Base-by-base conservation (phyloP, 2,113 vertebrate genomes). In the Chaetops frenatus region DNA sequence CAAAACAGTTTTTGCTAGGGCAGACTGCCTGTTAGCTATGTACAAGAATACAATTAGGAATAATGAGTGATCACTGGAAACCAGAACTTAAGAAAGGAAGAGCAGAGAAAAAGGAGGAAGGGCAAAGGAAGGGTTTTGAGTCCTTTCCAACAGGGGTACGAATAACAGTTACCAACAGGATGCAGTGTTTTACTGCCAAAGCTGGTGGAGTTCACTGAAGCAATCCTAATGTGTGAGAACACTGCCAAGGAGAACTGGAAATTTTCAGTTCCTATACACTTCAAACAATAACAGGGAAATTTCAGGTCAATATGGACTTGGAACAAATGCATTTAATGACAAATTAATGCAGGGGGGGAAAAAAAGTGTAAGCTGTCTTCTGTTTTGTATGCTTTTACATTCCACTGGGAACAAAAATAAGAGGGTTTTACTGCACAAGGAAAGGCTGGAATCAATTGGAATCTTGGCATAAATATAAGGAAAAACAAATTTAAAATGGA, bases 391-490 rank as follows among this genome's bases (percentile, higher is more conserved):
- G 45, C 9, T 40, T 91, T 89, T 27, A 38, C 1, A 1, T 79
- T 94, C 78, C 11, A 58, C n/a, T 66, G 29, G 33, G 66, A 87
- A 56, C 28, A 33, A 84, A 86, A 88, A 64, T 38, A 84, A 66
- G 28, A 89, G 11, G 19, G 11, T 56, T 95, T 91, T 67, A 69
- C 31, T 76, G 40, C n/a, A 74, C 12, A 85, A 15, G 27, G 12
- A 74, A 62, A 56, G 18, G 9, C 69, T 79, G 81, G 25, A 86
- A 92, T 84, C 31, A 40, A 35, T 54, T 81, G 64, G 65, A 95
- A 92, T 81, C 51, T 89, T 94, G 77, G 76, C 88, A 88, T 44
- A 78, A 73, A 65, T 38, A n/a, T 56, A 92, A 89, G 54, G 54
- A 80, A 94, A 94, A 87, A 35, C 8, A 89, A 73, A 94, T 50